Percentiles rank a stretch among this genome's conserved stretches.
These are phyloP conservation scores for Rostratula benghalensis DNA, from an alignment of 2,113 vertebrate genomes.

Conservation along the genomic window DNA sequence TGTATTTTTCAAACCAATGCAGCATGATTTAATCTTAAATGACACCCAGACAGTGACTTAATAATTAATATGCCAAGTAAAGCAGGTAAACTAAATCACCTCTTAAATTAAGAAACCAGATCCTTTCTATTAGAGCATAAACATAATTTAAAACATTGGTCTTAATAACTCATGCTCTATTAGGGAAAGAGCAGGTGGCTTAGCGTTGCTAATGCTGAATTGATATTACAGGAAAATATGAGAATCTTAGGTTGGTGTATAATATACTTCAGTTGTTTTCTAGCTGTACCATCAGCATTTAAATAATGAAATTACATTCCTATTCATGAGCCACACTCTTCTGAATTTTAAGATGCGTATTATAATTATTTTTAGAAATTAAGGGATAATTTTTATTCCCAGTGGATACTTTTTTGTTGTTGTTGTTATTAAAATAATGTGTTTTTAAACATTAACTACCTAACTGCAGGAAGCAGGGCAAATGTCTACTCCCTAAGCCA, in stretches of 20 bases:
- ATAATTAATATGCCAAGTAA: constrained; percentile 59
- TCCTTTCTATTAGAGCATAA: constrained; percentile 59
- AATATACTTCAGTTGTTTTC: constrained; percentile 45
- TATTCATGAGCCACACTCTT: constrained; percentile 43
- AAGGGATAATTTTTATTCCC: constrained; percentile 23
- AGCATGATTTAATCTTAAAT: constrained; percentile 33
- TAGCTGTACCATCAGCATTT: constrained; percentile 38
- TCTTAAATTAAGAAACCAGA: constrained; percentile 58
- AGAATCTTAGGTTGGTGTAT: constrained; percentile 6
- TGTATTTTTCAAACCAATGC: constrained; percentile 35
- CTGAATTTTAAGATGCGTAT: constrained; percentile 49
- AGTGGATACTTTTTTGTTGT: not conserved
- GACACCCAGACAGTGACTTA: constrained; percentile 35
- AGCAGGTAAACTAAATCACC: constrained; percentile 59
- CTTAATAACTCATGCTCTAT: constrained; percentile 49
- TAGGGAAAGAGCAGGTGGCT: constrained; percentile 54
- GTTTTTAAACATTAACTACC: constrained; percentile 11
- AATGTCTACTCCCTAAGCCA: not conserved
- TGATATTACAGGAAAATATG: constrained; percentile 37
- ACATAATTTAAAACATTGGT: constrained; percentile 56
- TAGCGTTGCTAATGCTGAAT: not conserved
- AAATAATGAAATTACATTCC: constrained; percentile 56
- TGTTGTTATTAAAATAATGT: not conserved
- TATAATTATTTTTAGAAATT: constrained; percentile 58
- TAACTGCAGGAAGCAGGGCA: constrained; percentile 15